Evolutionary conservation across 2,113 vertebrate species (phyloP).

Genomic region (Salvelinus namaycush): DNA sequence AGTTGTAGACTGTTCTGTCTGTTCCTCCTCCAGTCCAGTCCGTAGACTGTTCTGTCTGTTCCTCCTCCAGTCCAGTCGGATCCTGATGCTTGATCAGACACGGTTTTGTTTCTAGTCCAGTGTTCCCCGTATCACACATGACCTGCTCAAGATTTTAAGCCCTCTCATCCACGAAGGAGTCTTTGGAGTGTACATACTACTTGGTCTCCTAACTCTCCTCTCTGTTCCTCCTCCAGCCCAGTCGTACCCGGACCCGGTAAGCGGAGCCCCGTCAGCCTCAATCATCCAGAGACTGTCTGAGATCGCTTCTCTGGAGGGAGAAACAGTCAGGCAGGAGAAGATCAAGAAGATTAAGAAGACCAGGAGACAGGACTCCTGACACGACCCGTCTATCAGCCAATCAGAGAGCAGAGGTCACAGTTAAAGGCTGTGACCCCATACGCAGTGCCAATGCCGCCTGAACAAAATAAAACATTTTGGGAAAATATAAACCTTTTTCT

Average conservation of each 20-base stretch:
- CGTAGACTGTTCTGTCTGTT: too few species aligned
- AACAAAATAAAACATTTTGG: slow-evolving; percentile 27
- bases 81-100: too few species aligned
- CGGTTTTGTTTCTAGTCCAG: too few species aligned
- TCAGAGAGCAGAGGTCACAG: slow-evolving; percentile 10
- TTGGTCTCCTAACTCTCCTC: background rate
- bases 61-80: too few species aligned
- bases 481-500: slow-evolving; percentile 13
- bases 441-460: slow-evolving; percentile 54
- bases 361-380: slow-evolving; percentile 62
- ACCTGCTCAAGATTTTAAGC: too few species aligned
- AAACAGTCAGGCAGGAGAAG: slow-evolving; percentile 70
- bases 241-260: slow-evolving; percentile 63
- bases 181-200: too few species aligned
- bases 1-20: too few species aligned
- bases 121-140: too few species aligned
- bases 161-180: too few species aligned
- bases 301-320: slow-evolving; percentile 66
- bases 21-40: too few species aligned
- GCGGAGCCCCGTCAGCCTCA: slow-evolving; percentile 56
- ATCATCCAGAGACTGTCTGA: slow-evolving; percentile 71
- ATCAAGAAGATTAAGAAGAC: slow-evolving; percentile 63
- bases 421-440: slow-evolving; percentile 41
- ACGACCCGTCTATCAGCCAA: slow-evolving; percentile 36
- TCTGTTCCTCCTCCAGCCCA: slow-evolving; percentile 44